These are phyloP conservation scores for Furcifer pardalis DNA, from an alignment of 2,797 vertebrate species.

Conservation along the genomic window DNA sequence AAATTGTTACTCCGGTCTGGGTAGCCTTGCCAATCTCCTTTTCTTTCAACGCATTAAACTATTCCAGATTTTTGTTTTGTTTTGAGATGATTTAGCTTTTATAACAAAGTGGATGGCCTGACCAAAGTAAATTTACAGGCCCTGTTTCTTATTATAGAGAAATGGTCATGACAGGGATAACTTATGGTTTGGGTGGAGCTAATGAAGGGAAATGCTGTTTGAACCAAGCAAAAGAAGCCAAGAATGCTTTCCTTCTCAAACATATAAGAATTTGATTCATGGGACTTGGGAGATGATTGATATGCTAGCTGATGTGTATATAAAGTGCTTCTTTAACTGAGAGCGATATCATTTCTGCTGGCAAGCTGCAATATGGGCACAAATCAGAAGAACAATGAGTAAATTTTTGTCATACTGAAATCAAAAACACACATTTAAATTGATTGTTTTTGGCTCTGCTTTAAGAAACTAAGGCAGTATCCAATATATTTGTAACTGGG, in stretches of 20 bases:
- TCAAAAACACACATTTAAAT: slow-evolving; percentile 8
- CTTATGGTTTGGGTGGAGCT: slow-evolving; percentile 20
- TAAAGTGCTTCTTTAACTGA: slow-evolving; percentile 3
- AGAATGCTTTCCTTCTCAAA: slow-evolving; percentile 17
- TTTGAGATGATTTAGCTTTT: slow-evolving; percentile 38
- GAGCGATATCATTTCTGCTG: slow-evolving; percentile 16
- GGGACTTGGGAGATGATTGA: not conserved
- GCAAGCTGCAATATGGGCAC: slow-evolving; percentile 31
- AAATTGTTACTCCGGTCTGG: not conserved
- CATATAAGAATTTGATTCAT: slow-evolving; percentile 33
- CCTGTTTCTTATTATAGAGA: slow-evolving; percentile 22
- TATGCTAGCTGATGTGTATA: slow-evolving; percentile 6
- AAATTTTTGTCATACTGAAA: slow-evolving; percentile 25
- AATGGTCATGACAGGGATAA: not conserved
- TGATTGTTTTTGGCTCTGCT: slow-evolving; percentile 9
- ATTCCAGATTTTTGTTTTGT: slow-evolving; percentile 39
- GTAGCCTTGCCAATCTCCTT: slow-evolving; percentile 19
- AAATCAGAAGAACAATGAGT: slow-evolving; percentile 12
- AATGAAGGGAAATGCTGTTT: slow-evolving; percentile 35
- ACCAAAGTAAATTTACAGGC: slow-evolving; percentile 12
- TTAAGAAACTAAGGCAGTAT: not conserved
- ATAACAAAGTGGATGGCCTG: slow-evolving; percentile 7
- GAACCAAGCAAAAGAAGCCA: not conserved
- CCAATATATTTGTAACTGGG: not conserved
- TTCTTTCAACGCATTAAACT: slow-evolving; percentile 17